A percentile compares a stretch with the other conserved stretches of the same genome.
phyloP scores from a whole-genome alignment of 2,797 vertebrate genomes.

The Xenentodon cancila region DNA sequence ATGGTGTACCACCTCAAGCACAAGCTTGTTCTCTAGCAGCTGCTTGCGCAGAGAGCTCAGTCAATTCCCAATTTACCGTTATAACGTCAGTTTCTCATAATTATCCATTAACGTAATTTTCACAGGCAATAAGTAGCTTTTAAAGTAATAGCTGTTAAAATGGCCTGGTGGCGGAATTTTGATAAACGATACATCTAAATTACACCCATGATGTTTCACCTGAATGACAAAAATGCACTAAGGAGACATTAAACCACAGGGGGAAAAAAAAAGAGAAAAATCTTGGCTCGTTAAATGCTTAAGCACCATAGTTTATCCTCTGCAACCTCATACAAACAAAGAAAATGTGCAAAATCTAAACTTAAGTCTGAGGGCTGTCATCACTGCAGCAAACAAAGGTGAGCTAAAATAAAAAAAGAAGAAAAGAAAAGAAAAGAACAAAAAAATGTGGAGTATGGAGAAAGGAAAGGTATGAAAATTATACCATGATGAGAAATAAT shows the following conservation, averaged over 20 bases:
- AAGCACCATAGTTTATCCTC: conserved; percentile 30
- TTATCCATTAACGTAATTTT: conserved; percentile 76
- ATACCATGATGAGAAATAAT: conserved; percentile 2
- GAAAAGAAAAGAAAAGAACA: conserved; percentile 10
- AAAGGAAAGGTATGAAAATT: conserved; percentile 4
- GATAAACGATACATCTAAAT: conserved; percentile 59
- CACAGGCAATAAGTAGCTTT: conserved; percentile 67
- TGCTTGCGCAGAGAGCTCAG: conserved; percentile 47
- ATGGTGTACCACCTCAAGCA: conserved; percentile 36
- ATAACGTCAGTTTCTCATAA: conserved; percentile 65
- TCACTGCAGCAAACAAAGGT: conserved; percentile 12
- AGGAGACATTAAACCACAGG: conserved; percentile 58
- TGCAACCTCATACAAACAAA: conserved; percentile 23
- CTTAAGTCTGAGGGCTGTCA: conserved; percentile 23
- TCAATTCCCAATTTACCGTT: conserved; percentile 64
- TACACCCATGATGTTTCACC: conserved; percentile 64
- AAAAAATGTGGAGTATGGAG: not conserved
- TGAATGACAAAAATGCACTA: conserved; percentile 64
- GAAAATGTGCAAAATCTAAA: conserved; percentile 39
- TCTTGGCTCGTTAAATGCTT: conserved; percentile 62
- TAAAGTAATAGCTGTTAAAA: conserved; percentile 71
- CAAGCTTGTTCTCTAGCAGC: conserved; percentile 57
- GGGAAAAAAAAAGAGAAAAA: conserved; percentile 40
- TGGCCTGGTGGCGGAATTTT: conserved; percentile 63
- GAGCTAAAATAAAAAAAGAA: not conserved